Base-by-base conservation (phyloP, 2,888 invertebrate genomes). In the Nomada hirtipes region DNA sequence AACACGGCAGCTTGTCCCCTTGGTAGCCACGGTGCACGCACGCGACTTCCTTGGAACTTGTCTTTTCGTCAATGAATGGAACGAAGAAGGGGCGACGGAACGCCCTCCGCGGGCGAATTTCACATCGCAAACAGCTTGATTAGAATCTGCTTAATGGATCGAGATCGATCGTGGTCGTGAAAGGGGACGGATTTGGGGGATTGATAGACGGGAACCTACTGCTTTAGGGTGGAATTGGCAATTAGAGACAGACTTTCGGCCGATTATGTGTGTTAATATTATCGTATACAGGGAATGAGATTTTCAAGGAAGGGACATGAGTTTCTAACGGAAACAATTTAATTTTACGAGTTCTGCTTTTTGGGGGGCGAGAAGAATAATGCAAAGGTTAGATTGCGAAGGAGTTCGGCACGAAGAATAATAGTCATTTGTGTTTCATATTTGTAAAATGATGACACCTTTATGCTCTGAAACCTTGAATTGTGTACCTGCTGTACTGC, bases 41-140 rank as follows among this genome's bases (percentile, higher is more conserved):
- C 88, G 88, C 88, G 85, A 88, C 72, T 86, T 85, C 65, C 79
- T 44, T 70, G 78, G 68, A 87, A 86, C 80, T 52, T 57, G 68
- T 64, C 76, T 77, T 69, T 67, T 75, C 78, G 72, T 50, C 79
- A 65, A 79, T 79, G 80, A 53, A 73, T 71, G 78, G 76, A 71
- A 79, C 71, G 81, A 78, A 83, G 63, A 69, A 82, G 64, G 61
- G 64, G 26, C 42, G 64, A 47, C 59, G 63, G 44, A 68, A 73
- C 68, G 57, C 20, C 63, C 52, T 63, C 59, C 52, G 78, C 79
- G 69, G 53, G 59, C 47, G 42, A 65, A 81, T 81, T 81, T 44
- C 68, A 29, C 42, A 36, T 23, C 13, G 36, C 42, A 47, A 64
- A 59, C 69, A 53, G 52, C 72, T 77, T 57, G 72, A 80, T 80